phyloP scores from a whole-genome alignment of 2,888 invertebrate species.

The Amphipyra berbera region DNA sequence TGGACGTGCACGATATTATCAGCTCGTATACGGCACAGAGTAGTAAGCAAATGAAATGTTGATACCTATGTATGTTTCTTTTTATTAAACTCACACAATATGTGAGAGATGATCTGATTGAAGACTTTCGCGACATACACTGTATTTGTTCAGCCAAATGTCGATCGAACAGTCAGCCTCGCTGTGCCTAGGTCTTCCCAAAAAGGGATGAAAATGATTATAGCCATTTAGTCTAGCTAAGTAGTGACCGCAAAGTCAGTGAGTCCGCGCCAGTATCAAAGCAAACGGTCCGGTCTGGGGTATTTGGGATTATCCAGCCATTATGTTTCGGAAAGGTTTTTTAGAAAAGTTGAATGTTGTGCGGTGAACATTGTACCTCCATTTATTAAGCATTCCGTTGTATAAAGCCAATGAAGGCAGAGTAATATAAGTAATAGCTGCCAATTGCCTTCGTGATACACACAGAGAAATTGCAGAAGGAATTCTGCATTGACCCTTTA shows the following conservation, averaged over 20 bases:
- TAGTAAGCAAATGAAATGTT: slow-evolving; percentile 1
- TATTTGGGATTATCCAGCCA: no score
- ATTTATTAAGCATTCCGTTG: slow-evolving; percentile 11
- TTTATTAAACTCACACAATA: neutral
- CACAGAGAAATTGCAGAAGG: slow-evolving; percentile 9
- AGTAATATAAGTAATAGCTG: slow-evolving; percentile 3
- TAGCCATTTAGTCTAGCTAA: no score
- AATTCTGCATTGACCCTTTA: slow-evolving; percentile 17
- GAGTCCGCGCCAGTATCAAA: no score
- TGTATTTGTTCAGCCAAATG: no score
- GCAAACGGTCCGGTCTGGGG: no score
- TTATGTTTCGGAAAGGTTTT: no score
- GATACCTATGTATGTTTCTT: neutral
- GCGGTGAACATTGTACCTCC: neutral
- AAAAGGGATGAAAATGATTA: no score
- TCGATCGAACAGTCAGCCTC: no score
- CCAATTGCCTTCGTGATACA: slow-evolving; percentile 11
- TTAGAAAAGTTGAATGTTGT: neutral
- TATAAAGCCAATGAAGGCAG: neutral
- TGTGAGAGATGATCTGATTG: neutral
- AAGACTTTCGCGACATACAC: neutral
- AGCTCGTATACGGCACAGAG: slow-evolving; percentile 20
- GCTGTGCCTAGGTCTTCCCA: no score
- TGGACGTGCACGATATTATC: slow-evolving; percentile 29
- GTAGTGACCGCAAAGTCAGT: no score